Conservation (phyloP, 2,113 vertebrate genomes). For the Bothrops jararaca region DNA sequence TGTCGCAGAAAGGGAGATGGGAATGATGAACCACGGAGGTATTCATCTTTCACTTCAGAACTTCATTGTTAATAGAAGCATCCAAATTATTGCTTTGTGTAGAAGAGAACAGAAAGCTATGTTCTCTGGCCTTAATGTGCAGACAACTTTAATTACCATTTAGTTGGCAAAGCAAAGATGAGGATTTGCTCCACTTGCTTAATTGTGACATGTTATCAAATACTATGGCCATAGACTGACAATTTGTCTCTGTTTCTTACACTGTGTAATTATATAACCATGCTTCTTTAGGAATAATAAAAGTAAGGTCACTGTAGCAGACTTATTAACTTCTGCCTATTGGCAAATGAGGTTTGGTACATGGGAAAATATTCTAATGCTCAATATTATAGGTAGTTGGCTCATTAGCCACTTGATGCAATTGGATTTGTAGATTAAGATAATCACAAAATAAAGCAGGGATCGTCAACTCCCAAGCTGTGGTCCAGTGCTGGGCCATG, state of each 20-base stretch:
- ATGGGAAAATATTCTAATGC: background rate
- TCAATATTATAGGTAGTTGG: background rate
- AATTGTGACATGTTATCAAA: background rate
- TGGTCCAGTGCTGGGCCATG: background rate
- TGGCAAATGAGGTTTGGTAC: background rate
- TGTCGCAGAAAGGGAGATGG: background rate
- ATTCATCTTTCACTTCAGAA: background rate
- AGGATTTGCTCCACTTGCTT: background rate
- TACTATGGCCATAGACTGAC: background rate
- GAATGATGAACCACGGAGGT: background rate
- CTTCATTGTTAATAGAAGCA: background rate
- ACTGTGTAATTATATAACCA: rapidly evolving
- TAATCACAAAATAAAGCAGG: background rate
- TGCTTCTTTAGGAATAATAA: background rate
- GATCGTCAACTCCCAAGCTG: background rate
- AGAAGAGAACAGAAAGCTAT: background rate
- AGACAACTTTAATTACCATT: background rate
- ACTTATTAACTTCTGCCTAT: background rate
- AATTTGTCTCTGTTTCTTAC: background rate
- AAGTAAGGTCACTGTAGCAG: background rate
- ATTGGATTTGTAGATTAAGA: background rate
- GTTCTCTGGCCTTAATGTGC: background rate
- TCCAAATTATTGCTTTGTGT: background rate
- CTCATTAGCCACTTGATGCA: background rate
- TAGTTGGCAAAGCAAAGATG: background rate